Base-by-base conservation (phyloP, 2,113 vertebrate species). In the Planiliza haematocheilus region DNA sequence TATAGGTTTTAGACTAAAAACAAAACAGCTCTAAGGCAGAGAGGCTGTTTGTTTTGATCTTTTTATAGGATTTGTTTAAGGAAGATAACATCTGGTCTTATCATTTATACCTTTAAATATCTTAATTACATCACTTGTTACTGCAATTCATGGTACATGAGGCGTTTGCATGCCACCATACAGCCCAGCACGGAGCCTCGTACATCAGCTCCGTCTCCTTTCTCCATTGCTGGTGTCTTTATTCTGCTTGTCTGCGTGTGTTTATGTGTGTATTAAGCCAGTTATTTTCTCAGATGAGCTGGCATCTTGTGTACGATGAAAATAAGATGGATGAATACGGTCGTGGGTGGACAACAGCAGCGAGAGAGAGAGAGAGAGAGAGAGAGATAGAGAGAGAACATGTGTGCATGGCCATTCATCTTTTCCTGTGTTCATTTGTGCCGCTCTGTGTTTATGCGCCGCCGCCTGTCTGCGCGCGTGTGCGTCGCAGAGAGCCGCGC, bases 301-400 rank as follows among this genome's bases (percentile, higher is more conserved):
- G 74, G 79, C 74, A 65, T 79, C 59, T 73, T 81, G 78, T 65
- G 58, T 84, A 53, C 10, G 71, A 50, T 83, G 65, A 77, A 84
- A 86, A 86, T 70, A 81, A 81, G 72, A 81, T 82, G 76, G 81
- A 88, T 84, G 74, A 74, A 85, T 13, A 48, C 63, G 48, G 56
- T 79, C 20, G 73, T 90, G 77, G 84, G 77, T 81, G 82, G 88
- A 85, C 67, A 61, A 42, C 72, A 74, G 77, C 36, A 18, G 17
- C 8, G 21, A 12, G n/a, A 16, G 36, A 12, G 34, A 17, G 52
- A 69, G 50, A 20, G 24, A 52, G n/a, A n/a, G n/a, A n/a, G n/a
- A n/a, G n/a, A n/a, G n/a, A n/a, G n/a, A n/a, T n/a, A n/a, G n/a
- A n/a, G n/a, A n/a, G 66, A 60, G 58, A 67, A 59, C 52, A 39